phyloP scores from a whole-genome alignment of 2,113 vertebrate species.

The Pagrus major region DNA sequence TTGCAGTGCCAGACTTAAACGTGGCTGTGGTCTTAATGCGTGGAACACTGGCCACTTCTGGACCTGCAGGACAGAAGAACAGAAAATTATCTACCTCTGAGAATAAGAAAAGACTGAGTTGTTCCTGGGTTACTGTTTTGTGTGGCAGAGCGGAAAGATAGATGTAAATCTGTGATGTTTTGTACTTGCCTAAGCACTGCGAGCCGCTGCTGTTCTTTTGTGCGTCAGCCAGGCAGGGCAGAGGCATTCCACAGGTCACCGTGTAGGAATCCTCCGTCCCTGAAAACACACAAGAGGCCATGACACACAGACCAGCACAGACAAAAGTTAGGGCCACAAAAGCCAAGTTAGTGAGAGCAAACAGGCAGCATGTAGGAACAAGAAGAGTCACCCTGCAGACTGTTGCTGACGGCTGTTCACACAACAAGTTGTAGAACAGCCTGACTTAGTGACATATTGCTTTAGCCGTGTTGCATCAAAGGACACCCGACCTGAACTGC shows the following conservation, averaged over 20 bases:
- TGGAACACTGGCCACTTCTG: conserved; percentile 78
- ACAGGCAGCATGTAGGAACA: conserved; percentile 74
- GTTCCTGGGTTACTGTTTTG: conserved; percentile 49
- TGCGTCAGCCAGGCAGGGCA: conserved; percentile 81
- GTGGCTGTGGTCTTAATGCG: conserved; percentile 92
- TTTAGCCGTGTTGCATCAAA: conserved; percentile 1
- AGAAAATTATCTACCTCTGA: conserved; percentile 29
- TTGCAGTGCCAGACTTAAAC: conserved; percentile 92
- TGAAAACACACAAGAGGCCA: conserved; percentile 77
- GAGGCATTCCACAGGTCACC: conserved; percentile 87
- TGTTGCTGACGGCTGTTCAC: conserved; percentile 46
- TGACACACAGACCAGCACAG: conserved; percentile 59
- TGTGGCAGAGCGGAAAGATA: conserved; percentile 68
- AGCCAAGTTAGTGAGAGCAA: conserved; percentile 64
- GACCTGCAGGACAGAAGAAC: conserved; percentile 78
- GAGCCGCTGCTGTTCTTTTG: conserved; percentile 81
- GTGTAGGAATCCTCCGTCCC: conserved; percentile 88
- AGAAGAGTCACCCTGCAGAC: conserved; percentile 43
- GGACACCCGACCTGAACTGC: not conserved
- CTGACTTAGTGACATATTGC: not conserved
- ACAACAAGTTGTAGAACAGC: conserved; percentile 22
- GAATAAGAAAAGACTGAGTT: conserved; percentile 31
- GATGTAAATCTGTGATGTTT: conserved; percentile 67
- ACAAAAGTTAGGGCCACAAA: conserved; percentile 71
- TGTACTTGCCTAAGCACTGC: conserved; percentile 83